phyloP scores from a whole-genome alignment of 2,113 vertebrate genomes.

The Fregetta grallaria region DNA sequence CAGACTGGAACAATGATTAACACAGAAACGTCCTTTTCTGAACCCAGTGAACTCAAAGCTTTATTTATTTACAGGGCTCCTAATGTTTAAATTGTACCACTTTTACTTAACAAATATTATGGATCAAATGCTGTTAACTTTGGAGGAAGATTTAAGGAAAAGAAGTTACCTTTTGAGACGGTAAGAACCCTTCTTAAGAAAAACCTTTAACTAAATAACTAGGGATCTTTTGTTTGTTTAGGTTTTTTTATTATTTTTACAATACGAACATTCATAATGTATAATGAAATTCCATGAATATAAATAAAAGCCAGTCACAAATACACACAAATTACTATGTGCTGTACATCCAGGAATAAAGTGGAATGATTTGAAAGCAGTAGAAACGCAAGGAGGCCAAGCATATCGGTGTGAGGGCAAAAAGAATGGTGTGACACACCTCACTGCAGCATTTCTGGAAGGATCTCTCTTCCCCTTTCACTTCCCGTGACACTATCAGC shows the following conservation, averaged over 20 bases:
- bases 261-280: conserved; percentile 30
- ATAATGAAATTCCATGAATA: conserved; percentile 11
- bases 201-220: not conserved
- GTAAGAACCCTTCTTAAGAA: not conserved
- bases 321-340: conserved; percentile 53
- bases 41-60: not conserved
- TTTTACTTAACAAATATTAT: not conserved
- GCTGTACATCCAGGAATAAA: conserved; percentile 50
- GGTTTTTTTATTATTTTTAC: not conserved
- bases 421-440: conserved; percentile 85
- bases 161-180: not conserved
- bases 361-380: conserved; percentile 64
- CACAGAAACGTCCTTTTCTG: not conserved
- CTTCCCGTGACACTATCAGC: conserved; percentile 94
- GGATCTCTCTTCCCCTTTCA: conserved; percentile 90
- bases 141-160: conserved; percentile 7
- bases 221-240: not conserved
- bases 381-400: conserved; percentile 73
- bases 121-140: not conserved
- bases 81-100: not conserved
- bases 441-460: conserved; percentile 88
- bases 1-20: not conserved
- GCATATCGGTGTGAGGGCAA: conserved; percentile 76
- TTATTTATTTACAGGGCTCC: not conserved
- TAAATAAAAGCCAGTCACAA: conserved; percentile 56